Evolutionary conservation across 2,113 vertebrate genomes (phyloP).

Genomic region (Gasterosteus aculeatus): DNA sequence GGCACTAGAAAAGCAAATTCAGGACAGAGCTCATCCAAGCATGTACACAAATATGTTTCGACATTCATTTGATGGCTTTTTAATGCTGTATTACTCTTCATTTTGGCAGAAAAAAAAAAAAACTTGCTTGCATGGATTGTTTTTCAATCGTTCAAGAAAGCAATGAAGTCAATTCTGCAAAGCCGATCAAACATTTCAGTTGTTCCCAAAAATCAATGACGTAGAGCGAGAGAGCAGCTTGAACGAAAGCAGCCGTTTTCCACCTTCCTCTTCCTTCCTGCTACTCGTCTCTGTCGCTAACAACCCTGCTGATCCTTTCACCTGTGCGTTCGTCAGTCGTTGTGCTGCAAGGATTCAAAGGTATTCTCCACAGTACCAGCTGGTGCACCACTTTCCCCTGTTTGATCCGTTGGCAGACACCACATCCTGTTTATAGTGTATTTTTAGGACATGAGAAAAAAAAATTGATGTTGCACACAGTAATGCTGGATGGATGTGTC

Average conservation of each 20-base stretch:
- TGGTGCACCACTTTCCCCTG: constrained; percentile 72
- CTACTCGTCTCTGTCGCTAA: constrained; percentile 57
- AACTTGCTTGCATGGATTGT: neutral
- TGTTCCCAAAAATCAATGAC: constrained; percentile 13
- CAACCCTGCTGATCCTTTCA: constrained; percentile 61
- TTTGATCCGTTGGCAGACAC: constrained; percentile 75
- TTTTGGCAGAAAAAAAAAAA: neutral
- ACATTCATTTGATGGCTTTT: constrained; percentile 10
- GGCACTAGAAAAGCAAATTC: constrained; percentile 21
- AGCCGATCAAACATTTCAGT: neutral
- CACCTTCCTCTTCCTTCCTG: constrained; percentile 37
- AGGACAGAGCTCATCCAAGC: constrained; percentile 8
- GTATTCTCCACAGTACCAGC: constrained; percentile 71
- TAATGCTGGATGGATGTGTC: constrained; percentile 58
- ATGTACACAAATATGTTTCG: constrained; percentile 5
- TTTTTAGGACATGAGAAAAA: constrained; percentile 69
- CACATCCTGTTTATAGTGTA: constrained; percentile 58
- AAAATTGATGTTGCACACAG: constrained; percentile 54
- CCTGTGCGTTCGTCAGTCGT: constrained; percentile 55
- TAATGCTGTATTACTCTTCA: constrained; percentile 9
- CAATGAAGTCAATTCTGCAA: neutral
- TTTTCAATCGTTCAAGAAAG: neutral
- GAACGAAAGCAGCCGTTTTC: constrained; percentile 39
- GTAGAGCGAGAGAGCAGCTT: neutral
- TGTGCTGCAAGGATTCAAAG: constrained; percentile 61